Evolutionary conservation across 2,113 vertebrate genomes (phyloP), one percentile per base, ranked within the genome.

Genomic region (Cacatua alba): DNA sequence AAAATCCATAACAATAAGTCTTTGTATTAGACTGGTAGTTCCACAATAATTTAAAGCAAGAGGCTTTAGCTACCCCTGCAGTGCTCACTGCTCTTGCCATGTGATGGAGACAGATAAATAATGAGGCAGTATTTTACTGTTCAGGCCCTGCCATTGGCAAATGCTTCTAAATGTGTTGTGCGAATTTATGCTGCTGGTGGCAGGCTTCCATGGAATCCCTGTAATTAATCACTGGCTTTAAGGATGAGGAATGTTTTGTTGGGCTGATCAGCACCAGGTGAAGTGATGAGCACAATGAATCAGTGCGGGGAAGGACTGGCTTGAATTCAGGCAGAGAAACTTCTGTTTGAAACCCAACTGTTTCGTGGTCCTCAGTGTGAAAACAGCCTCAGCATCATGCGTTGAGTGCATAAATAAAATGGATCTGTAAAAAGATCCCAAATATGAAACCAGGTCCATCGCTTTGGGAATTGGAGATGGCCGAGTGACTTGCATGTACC

Each of bases 241-340:
- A 95, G 90, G 91, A 95, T 71, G 91, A 93, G 89, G 90, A 90
- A 64, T 52, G 48, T 81, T 88, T 93, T 90, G 74, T 31, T 91
- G 87, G 75, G 74, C 89, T 95, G 96, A 91, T 97, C 82, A 96
- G 96, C 84, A 79, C 86, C 88, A 92, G 81, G 90, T 96, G 92
- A 97, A 86, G 90, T 83, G 88, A 96, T 96, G 80, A 96, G 82
- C 59, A 48, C 89, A 24, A 60, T 93, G 75, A 90, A 92, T 95
- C 83, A 63, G 84, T 71, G 29, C 29, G 25, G 87, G 76, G 62
- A 76, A 82, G 33, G 59, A 9, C 17, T 64, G 69, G 88, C 53
- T 5, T 33, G 92, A 55, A 49, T 89, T 85, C 39, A 33, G 83
- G 67, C 41, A 82, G 77, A 62, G 75, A 18, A 62, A 31, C 39